Conservation (phyloP, 1,140 invertebrate species). For the Homarus americanus region DNA sequence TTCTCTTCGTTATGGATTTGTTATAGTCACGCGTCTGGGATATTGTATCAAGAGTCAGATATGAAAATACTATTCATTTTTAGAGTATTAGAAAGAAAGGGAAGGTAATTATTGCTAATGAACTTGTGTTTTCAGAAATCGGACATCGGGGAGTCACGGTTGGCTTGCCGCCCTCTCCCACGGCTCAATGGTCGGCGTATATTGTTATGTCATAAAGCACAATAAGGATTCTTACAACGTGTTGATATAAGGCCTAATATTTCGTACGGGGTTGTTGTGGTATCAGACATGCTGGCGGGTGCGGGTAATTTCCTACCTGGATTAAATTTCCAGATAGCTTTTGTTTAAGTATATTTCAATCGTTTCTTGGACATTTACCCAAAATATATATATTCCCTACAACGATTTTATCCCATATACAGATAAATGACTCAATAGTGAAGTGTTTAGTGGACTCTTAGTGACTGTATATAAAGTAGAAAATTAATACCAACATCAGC, state of each 20-base stretch:
- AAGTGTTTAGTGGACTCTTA: background rate
- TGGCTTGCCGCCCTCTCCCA: background rate
- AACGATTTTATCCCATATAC: no score
- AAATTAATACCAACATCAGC: background rate
- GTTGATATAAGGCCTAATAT: slow-evolving; percentile 6
- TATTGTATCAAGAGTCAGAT: no score
- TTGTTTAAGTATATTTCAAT: background rate
- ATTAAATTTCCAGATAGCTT: slow-evolving; percentile 21
- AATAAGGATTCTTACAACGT: no score
- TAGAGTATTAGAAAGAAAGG: no score
- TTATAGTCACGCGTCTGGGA: no score
- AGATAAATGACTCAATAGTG: background rate
- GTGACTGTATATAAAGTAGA: no score
- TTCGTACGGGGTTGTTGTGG: background rate
- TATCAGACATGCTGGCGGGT: background rate
- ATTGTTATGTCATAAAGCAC: no score
- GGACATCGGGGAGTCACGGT: background rate
- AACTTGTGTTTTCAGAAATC: background rate
- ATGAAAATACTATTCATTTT: no score
- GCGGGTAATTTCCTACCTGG: slow-evolving; percentile 22
- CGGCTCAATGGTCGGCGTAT: no score
- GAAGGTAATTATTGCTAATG: background rate
- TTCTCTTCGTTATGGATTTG: no score
- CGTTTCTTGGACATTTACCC: no score
- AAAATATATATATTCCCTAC: no score